Conservation (phyloP, 2,888 invertebrate genomes). For the Cerastoderma edule region DNA sequence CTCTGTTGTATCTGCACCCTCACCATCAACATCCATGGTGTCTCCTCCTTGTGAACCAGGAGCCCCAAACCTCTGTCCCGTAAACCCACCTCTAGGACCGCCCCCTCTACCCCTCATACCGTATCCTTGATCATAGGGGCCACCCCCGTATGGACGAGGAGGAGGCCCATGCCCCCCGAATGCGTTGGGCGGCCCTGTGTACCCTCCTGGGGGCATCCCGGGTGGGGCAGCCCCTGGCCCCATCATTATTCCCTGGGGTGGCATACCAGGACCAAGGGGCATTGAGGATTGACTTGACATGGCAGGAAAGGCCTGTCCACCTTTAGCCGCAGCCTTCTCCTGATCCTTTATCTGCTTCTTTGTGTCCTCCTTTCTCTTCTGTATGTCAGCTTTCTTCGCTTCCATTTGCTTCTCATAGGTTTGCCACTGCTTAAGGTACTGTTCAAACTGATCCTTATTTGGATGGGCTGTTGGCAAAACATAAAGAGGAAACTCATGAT, state of each 20-base stretch:
- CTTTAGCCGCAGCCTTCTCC: slow-evolving; percentile 49
- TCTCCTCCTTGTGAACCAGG: background rate
- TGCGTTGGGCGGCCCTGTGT: background rate
- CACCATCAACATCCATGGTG: slow-evolving; percentile 23
- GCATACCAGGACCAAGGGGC: slow-evolving; percentile 23
- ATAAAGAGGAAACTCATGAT: too few species aligned
- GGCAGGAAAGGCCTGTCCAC: slow-evolving; percentile 19
- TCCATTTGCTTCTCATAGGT: slow-evolving; percentile 86
- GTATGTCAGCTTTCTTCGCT: slow-evolving; percentile 73
- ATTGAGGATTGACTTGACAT: slow-evolving; percentile 18
- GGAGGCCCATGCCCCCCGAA: too few species aligned
- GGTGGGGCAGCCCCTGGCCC: background rate
- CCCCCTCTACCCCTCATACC: slow-evolving; percentile 5
- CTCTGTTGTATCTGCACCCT: slow-evolving; percentile 16
- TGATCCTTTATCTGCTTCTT: slow-evolving; percentile 52
- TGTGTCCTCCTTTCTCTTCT: slow-evolving; percentile 68
- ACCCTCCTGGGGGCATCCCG: background rate
- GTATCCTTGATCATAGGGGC: background rate
- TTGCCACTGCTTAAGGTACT: slow-evolving; percentile 94
- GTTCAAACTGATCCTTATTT: slow-evolving; percentile 88
- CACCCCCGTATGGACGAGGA: background rate
- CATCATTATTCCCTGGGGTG: background rate
- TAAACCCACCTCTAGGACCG: slow-evolving; percentile 20
- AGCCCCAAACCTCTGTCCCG: slow-evolving; percentile 8
- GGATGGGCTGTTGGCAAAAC: slow-evolving; percentile 88